Evolutionary conservation across 2,113 vertebrate genomes (phyloP).

Genomic region (Percina caprodes): DNA sequence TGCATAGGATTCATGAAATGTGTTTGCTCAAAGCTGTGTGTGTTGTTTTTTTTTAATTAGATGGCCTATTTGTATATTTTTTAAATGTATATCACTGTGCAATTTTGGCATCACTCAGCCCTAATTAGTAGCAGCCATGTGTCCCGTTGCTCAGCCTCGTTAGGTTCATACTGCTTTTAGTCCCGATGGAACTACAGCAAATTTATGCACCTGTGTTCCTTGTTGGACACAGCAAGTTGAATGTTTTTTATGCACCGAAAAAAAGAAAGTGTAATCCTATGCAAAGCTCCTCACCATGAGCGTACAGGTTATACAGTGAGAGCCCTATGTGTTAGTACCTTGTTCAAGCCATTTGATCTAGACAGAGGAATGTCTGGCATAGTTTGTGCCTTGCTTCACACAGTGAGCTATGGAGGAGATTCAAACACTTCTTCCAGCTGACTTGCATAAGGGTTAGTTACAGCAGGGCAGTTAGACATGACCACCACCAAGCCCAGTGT

Average conservation of each 20-base stretch:
- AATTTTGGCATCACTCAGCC: constrained; percentile 31
- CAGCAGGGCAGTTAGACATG: background rate
- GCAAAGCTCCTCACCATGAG: background rate
- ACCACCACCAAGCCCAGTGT: background rate
- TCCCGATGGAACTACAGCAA: background rate
- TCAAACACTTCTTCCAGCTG: background rate
- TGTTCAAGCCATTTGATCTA: background rate
- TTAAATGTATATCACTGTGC: background rate
- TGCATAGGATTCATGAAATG: background rate
- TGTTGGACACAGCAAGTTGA: constrained; percentile 1
- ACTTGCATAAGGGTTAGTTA: constrained; percentile 51
- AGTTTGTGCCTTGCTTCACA: constrained; percentile 5
- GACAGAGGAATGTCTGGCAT: background rate
- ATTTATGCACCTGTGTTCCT: background rate
- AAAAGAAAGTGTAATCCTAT: background rate
- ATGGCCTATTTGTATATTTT: background rate
- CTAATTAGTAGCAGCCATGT: constrained; percentile 3
- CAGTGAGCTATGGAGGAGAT: background rate
- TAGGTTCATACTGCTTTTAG: constrained; percentile 27
- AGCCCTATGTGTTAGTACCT: constrained; percentile 12
- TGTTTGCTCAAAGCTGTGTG: background rate
- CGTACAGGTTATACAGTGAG: background rate
- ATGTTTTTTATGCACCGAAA: background rate
- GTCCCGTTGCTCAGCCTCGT: background rate
- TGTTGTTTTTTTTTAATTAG: background rate